Conservation (phyloP, 2,797 vertebrate species). For the Nasua narica region DNA sequence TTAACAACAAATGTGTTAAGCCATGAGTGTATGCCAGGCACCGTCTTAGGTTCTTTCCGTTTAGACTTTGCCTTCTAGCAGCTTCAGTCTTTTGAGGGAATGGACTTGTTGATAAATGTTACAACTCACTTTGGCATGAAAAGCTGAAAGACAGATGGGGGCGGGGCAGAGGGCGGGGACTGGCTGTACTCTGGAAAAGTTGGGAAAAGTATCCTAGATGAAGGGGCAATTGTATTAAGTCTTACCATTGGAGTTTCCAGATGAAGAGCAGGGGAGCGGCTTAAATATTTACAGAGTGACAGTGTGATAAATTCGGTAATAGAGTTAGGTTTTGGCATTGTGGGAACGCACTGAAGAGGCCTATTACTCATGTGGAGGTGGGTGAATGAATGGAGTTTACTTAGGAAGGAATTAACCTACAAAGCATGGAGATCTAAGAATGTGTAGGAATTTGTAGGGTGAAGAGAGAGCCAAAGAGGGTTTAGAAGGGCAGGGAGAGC, state of each 20-base stretch:
- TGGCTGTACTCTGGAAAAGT: neutral
- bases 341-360: neutral
- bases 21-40: neutral
- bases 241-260: neutral
- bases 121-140: neutral
- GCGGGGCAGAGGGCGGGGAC: neutral
- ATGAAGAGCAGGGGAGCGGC: neutral
- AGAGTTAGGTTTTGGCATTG: neutral
- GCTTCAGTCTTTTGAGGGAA: neutral
- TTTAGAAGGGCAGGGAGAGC: neutral
- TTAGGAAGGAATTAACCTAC: neutral
- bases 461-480: neutral
- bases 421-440: neutral
- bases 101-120: neutral
- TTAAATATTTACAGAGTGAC: neutral
- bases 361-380: neutral
- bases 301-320: neutral
- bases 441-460: neutral
- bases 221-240: neutral
- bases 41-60: neutral
- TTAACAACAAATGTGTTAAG: neutral
- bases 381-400: neutral
- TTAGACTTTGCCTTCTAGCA: neutral
- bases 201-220: neutral
- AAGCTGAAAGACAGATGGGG: neutral